Percentiles rank a stretch among this genome's conserved stretches.
Evolutionary conservation across 2,888 invertebrate genomes (phyloP).

Genomic region (Cybosia mesomella): DNA sequence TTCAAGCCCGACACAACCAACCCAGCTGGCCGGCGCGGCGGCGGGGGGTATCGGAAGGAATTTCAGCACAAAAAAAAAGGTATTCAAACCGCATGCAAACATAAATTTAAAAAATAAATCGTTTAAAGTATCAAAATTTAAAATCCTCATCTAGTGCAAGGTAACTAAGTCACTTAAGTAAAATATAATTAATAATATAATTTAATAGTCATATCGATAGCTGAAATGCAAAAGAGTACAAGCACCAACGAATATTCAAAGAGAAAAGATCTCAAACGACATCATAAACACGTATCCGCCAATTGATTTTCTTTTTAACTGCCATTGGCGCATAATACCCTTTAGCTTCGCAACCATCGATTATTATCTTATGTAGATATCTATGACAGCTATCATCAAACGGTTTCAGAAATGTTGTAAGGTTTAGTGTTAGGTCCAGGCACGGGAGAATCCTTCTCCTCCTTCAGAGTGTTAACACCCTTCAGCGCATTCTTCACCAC

Average conservation of each 20-base stretch:
- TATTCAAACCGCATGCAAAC: not conserved
- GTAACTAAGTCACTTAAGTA: not conserved
- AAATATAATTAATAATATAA: not conserved
- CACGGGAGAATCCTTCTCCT: conserved; percentile 47
- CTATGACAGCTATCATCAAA: conserved; percentile 35
- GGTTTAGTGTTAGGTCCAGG: conserved; percentile 43
- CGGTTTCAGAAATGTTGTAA: conserved; percentile 54
- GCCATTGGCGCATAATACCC: too few relatives aligned
- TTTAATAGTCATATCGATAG: not conserved
- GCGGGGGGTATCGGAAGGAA: too few relatives aligned
- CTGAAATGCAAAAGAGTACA: not conserved
- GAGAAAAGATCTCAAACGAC: not conserved
- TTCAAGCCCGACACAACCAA: too few relatives aligned
- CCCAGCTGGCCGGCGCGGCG: too few relatives aligned
- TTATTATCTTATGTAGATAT: not conserved
- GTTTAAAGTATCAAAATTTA: not conserved
- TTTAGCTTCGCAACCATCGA: too few relatives aligned
- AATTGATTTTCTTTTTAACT: too few relatives aligned
- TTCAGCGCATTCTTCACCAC: conserved; percentile 62
- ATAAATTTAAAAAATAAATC: not conserved
- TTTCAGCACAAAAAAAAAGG: too few relatives aligned
- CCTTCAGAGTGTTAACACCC: conserved; percentile 63
- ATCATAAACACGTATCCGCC: too few relatives aligned
- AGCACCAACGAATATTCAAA: too few relatives aligned
- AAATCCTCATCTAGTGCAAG: not conserved